Evolutionary conservation across 1,140 invertebrate species (phyloP), one percentile per base, ranked within the genome.

Genomic region (Drosophila micromelanica): DNA sequence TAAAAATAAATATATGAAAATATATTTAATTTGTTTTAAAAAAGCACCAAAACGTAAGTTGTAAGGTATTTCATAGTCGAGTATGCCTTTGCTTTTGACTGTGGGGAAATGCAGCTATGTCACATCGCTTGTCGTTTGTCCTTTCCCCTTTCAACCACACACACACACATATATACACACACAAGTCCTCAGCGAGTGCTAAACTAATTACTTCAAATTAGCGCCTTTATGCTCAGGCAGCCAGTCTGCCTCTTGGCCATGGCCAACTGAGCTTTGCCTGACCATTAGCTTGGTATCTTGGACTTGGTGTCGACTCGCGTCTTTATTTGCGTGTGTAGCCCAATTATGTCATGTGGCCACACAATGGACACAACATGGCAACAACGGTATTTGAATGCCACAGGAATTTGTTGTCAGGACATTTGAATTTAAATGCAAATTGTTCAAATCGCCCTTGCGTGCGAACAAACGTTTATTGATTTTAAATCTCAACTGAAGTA

Each of bases 131-230:
- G 59, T 61, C 23, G 62, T 52, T 46, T 64, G 48, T 60, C 65
- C 51, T 49, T 42, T 40, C 15, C 37, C 43, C 49, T 64, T 64
- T 48, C 43, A 12, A 1, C 49, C 48, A 52, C 15, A 59, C 64
- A 64, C 17, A 11, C 13, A 49, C 38, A 51, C 8, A 64, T n/a
- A 11, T 12, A 49, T 30, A 51, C 8, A 20, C 20, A 35, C 11
- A 4, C 8, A 54, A 13, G n/a, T 9, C 64, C 60, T 64, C 52
- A 49, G 40, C 52, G 51, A 63, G 77, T 77, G 64, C 46, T 51
- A 87, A 77, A 73, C 80, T 80, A 89, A 89, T 89, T 89, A 85
- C 73, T 80, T 65, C 84, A 89, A 89, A 89, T 89, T 89, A 89
- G 77, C 84, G 85, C 85, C 80, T 85, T 89, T 89, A 80, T 90